Percentiles rank a stretch among this genome's conserved stretches.
phyloP scores from a whole-genome alignment of 2,888 invertebrate species.

The Leptarthrus brevirostris region DNA sequence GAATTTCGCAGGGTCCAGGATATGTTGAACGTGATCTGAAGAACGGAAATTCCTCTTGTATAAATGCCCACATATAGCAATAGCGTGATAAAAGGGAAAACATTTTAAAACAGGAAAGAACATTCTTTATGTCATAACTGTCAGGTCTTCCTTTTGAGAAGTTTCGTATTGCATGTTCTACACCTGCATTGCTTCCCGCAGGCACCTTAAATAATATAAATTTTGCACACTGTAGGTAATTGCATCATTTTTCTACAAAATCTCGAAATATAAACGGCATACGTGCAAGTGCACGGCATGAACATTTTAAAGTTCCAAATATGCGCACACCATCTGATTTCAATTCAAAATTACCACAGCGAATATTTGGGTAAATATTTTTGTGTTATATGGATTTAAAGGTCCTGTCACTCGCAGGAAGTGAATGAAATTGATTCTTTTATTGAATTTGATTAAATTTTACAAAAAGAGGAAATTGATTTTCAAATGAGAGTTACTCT shows the following conservation, averaged over 20 bases:
- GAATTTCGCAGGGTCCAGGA: not conserved
- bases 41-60: not conserved
- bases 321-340: not conserved
- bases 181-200: too few relatives aligned
- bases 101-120: not conserved
- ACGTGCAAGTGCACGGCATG: too few relatives aligned
- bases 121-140: not conserved
- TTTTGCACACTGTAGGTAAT: too few relatives aligned
- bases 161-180: not conserved
- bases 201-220: too few relatives aligned
- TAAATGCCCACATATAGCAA: not conserved
- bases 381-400: not conserved
- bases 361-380: not conserved
- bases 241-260: too few relatives aligned
- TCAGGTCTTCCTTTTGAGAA: not conserved
- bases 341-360: not conserved
- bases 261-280: too few relatives aligned
- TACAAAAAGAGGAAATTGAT: constrained; percentile 9
- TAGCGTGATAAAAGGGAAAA: not conserved
- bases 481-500: not conserved
- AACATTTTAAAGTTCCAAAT: too few relatives aligned
- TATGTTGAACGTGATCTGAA: constrained; percentile 1
- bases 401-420: not conserved
- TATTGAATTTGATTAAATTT: constrained; percentile 5
- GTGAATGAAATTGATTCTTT: constrained; percentile 9